These are phyloP conservation scores for Propithecus deckenii DNA, from an alignment of 2,797 vertebrate genomes.

Conservation along the genomic window DNA sequence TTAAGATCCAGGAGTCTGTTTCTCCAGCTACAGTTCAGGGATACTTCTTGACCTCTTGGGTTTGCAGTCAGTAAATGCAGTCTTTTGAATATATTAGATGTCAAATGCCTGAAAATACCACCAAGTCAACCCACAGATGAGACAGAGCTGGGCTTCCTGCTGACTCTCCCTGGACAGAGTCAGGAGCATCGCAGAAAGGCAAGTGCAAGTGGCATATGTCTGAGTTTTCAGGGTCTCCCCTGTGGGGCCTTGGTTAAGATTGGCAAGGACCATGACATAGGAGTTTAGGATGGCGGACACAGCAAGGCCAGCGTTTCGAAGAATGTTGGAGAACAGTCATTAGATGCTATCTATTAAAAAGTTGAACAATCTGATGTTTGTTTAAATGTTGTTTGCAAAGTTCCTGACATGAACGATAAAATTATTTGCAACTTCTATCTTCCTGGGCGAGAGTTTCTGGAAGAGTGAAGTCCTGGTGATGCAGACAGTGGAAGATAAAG, in stretches of 20 bases:
- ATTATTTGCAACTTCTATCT: neutral
- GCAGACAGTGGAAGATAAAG: neutral
- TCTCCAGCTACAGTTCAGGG: neutral
- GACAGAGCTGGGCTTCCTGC: neutral
- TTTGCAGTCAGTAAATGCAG: neutral
- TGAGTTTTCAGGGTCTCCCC: neutral
- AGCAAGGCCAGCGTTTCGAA: neutral
- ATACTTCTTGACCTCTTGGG: neutral
- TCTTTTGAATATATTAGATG: neutral
- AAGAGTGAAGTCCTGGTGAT: neutral
- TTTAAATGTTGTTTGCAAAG: constrained; percentile 30
- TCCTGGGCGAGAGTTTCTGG: neutral
- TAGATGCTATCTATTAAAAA: constrained; percentile 12
- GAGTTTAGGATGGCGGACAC: neutral
- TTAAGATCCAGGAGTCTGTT: neutral
- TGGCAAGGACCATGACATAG: neutral
- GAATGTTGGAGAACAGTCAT: neutral
- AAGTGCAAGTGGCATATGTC: neutral
- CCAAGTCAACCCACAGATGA: neutral
- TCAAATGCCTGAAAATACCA: neutral
- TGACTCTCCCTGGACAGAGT: neutral
- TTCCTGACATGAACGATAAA: neutral
- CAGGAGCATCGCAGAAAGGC: neutral
- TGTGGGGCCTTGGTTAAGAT: no score
- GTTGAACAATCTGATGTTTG: neutral